phyloP scores from a whole-genome alignment of 2,797 vertebrate genomes.

The Melanotaenia maccullochi region DNA sequence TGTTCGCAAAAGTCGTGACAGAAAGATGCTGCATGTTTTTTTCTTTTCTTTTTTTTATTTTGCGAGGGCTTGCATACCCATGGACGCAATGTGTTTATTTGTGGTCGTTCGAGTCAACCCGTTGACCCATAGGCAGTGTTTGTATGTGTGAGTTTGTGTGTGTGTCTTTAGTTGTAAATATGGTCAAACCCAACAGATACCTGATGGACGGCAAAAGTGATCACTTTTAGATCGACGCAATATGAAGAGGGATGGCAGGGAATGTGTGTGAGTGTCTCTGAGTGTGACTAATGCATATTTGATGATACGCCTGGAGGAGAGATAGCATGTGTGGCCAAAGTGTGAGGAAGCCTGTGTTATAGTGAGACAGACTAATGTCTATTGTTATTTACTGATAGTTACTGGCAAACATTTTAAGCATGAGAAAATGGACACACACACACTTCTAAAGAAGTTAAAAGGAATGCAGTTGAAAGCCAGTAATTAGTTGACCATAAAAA shows the following conservation, averaged over 20 bases:
- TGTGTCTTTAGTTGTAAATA: constrained; percentile 46
- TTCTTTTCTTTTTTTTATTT: not conserved
- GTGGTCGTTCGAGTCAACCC: constrained; percentile 71
- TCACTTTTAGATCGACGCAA: constrained; percentile 71
- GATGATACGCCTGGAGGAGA: constrained; percentile 36
- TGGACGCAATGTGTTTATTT: constrained; percentile 61
- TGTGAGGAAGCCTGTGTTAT: constrained; percentile 17
- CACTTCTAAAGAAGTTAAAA: constrained; percentile 11
- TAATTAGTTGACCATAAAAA: constrained; percentile 39
- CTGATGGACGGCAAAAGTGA: constrained; percentile 60
- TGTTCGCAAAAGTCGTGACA: constrained; percentile 72
- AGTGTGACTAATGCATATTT: constrained; percentile 31
- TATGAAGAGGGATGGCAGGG: constrained; percentile 14
- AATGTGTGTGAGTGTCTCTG: constrained; percentile 15
- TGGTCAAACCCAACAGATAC: constrained; percentile 32
- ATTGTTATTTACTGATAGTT: constrained; percentile 59
- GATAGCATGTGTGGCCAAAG: constrained; percentile 32
- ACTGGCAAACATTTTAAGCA: constrained; percentile 36
- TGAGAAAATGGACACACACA: constrained; percentile 12
- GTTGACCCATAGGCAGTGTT: constrained; percentile 54
- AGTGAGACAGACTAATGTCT: constrained; percentile 39
- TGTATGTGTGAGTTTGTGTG: constrained; percentile 13
- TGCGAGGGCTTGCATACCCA: not conserved
- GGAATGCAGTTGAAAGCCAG: constrained; percentile 39
- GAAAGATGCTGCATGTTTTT: constrained; percentile 52